phyloP scores from a whole-genome alignment of 1,140 invertebrate species.

The Platyscapa corneri region DNA sequence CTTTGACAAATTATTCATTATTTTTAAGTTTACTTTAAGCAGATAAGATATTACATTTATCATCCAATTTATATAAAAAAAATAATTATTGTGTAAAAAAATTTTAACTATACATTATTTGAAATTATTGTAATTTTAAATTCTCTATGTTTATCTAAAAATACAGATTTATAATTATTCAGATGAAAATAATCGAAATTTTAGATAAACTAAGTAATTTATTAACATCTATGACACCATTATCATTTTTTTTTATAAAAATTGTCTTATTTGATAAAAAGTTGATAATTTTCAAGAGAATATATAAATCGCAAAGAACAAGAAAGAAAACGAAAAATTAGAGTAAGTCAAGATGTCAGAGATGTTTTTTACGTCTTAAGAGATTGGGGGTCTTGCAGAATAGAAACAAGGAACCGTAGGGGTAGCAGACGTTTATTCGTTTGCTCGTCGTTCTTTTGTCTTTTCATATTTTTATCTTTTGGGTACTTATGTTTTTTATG shows the following conservation, averaged over 20 bases:
- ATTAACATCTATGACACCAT: too few species aligned
- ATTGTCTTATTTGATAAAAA: background rate
- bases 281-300: background rate
- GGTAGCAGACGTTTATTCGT: conserved; percentile 33
- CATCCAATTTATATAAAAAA: too few species aligned
- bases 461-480: background rate
- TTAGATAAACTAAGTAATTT: too few species aligned
- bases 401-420: conserved; percentile 38
- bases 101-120: too few species aligned
- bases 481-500: background rate
- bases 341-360: conserved; percentile 25
- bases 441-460: background rate
- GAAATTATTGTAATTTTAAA: too few species aligned
- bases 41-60: too few species aligned
- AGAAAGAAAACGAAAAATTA: background rate
- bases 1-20: too few species aligned
- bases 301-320: background rate
- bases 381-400: conserved; percentile 3
- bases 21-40: too few species aligned
- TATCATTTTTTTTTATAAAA: background rate
- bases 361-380: conserved; percentile 14
- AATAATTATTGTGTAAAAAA: too few species aligned
- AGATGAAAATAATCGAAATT: too few species aligned
- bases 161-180: too few species aligned
- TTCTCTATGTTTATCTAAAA: too few species aligned